Conservation (phyloP, 2,113 vertebrate genomes). For the Chaetura pelagica region DNA sequence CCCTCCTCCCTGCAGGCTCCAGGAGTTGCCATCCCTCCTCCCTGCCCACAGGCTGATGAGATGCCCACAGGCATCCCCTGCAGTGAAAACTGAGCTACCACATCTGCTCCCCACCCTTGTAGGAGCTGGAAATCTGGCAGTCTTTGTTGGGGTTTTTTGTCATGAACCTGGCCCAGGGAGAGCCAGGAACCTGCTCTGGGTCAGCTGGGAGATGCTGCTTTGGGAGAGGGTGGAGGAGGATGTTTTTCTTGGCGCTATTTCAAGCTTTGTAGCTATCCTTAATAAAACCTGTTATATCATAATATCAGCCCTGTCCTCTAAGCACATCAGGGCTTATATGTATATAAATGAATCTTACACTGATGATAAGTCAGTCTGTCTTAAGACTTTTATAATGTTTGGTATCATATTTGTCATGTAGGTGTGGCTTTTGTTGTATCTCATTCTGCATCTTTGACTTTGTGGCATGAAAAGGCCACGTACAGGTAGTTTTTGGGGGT, state of each 20-base stretch:
- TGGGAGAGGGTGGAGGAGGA: not conserved
- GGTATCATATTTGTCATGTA: not conserved
- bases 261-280: not conserved
- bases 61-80: no score
- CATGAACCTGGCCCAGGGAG: not conserved
- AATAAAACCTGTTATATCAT: not conserved
- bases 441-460: conserved; percentile 62
- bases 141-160: not conserved
- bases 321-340: accelerated
- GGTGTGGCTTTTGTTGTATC: not conserved
- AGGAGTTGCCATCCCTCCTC: no score
- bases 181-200: not conserved
- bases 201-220: not conserved
- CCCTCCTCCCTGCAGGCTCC: no score
- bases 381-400: not conserved
- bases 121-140: no score
- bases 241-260: not conserved
- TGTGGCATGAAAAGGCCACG: accelerated
- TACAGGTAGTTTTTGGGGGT: no score
- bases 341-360: no score
- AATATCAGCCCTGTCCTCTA: not conserved
- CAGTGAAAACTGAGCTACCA: no score
- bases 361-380: no score
- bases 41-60: no score
- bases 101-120: no score